Percentiles rank a stretch among this genome's conserved stretches.
Conservation (phyloP, 2,888 invertebrate species). For the Ectemnius lituratus region DNA sequence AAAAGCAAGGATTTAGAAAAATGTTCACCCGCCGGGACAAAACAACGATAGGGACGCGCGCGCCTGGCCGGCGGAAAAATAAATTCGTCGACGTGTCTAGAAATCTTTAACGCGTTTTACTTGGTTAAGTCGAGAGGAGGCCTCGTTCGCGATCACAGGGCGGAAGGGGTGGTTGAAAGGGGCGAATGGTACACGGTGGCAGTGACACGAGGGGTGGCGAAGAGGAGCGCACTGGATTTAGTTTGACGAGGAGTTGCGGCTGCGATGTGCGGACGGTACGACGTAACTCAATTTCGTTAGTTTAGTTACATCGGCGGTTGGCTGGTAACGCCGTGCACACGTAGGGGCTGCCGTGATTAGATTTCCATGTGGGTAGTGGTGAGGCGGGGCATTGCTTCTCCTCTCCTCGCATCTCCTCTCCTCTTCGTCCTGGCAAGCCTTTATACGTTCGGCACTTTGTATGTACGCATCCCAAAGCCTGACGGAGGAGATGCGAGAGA, state of each 20-base stretch:
- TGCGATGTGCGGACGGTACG: conserved; percentile 56
- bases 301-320: conserved; percentile 76
- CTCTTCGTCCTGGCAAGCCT: neutral
- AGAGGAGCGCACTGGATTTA: conserved; percentile 64
- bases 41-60: no score
- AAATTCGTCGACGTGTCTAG: conserved; percentile 46
- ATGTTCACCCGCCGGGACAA: no score
- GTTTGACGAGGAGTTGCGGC: conserved; percentile 72
- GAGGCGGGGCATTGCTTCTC: conserved; percentile 26
- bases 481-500: no score
- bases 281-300: conserved; percentile 77
- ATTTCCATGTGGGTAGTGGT: conserved; percentile 75
- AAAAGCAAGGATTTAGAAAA: no score
- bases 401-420: neutral
- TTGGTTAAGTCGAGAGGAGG: conserved; percentile 60
- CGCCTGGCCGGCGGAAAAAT: conserved; percentile 21
- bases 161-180: neutral
- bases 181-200: conserved; percentile 22
- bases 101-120: conserved; percentile 59
- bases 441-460: no score
- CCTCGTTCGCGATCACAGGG: conserved; percentile 29
- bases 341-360: conserved; percentile 75
- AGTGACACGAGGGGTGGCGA: conserved; percentile 49
- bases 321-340: conserved; percentile 72
- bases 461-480: no score